phyloP scores from a whole-genome alignment of 2,888 invertebrate species.

The Augochlorella aurata region DNA sequence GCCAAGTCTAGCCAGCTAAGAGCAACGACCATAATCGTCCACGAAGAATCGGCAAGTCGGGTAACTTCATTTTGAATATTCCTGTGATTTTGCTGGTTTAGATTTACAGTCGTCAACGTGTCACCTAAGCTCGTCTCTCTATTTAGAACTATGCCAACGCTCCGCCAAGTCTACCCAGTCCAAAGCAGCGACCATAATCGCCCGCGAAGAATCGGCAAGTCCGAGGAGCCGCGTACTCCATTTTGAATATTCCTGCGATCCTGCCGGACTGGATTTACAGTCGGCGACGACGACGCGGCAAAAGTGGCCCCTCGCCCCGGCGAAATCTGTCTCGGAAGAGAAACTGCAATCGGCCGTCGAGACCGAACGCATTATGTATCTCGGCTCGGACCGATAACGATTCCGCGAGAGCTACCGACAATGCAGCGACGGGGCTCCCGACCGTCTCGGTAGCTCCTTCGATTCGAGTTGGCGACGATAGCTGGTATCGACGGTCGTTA shows the following conservation, averaged over 20 bases:
- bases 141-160: too few species aligned
- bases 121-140: too few species aligned
- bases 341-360: slow-evolving; percentile 19
- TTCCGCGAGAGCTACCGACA: slow-evolving; percentile 58
- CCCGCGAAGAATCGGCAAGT: neutral
- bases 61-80: neutral
- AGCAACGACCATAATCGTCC: neutral
- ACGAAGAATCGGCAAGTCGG: neutral
- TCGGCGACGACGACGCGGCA: neutral
- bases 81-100: neutral
- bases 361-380: slow-evolving; percentile 36
- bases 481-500: slow-evolving; percentile 64
- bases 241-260: neutral
- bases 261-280: neutral
- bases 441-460: slow-evolving; percentile 57
- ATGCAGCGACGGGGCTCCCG: slow-evolving; percentile 53
- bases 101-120: slow-evolving; percentile 9
- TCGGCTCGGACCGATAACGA: slow-evolving; percentile 39
- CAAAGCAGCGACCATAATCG: neutral
- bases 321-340: slow-evolving; percentile 14
- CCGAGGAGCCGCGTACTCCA: neutral
- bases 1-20: too few species aligned
- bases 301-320: neutral
- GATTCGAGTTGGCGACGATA: slow-evolving; percentile 60
- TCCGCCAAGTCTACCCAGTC: too few species aligned